Percentiles rank a stretch among this genome's conserved stretches.
These are phyloP conservation scores for Cryptus armator DNA, from an alignment of 2,888 invertebrate genomes.

Conservation along the genomic window DNA sequence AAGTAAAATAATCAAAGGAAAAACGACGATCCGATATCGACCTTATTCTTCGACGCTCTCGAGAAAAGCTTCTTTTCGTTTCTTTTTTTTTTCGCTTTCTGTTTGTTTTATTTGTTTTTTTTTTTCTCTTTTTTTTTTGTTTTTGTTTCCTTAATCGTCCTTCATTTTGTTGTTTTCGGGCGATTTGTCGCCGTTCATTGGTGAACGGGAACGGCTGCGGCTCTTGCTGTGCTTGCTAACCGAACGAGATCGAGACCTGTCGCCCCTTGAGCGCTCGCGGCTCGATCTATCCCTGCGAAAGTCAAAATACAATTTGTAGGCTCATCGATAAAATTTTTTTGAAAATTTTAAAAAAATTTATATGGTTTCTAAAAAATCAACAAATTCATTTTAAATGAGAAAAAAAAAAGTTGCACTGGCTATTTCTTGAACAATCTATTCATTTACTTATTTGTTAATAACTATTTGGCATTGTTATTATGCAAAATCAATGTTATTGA, in stretches of 20 bases:
- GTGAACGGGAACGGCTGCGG: slow-evolving; percentile 82
- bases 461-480: too few species aligned
- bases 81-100: slow-evolving; percentile 16
- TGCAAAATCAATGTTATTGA: too few species aligned
- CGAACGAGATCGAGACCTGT: slow-evolving; percentile 83
- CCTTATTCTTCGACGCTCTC: slow-evolving; percentile 62
- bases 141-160: slow-evolving; percentile 75
- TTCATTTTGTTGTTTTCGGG: slow-evolving; percentile 81
- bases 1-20: slow-evolving; percentile 65
- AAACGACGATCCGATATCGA: slow-evolving; percentile 42
- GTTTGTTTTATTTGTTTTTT: neutral
- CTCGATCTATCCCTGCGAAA: slow-evolving; percentile 82
- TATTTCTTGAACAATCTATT: too few species aligned
- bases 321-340: neutral
- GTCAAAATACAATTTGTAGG: neutral
- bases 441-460: too few species aligned
- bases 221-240: slow-evolving; percentile 84
- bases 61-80: slow-evolving; percentile 45
- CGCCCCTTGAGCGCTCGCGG: slow-evolving; percentile 83
- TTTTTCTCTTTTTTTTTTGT: slow-evolving; percentile 5
- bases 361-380: too few species aligned
- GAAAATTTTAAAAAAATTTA: too few species aligned
- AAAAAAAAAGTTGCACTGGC: too few species aligned
- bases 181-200: slow-evolving; percentile 84
- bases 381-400: too few species aligned